A percentile compares a stretch with the other conserved stretches of the same genome.
Conservation (phyloP, 2,888 invertebrate species). For the Barypeithes pellucidus region DNA sequence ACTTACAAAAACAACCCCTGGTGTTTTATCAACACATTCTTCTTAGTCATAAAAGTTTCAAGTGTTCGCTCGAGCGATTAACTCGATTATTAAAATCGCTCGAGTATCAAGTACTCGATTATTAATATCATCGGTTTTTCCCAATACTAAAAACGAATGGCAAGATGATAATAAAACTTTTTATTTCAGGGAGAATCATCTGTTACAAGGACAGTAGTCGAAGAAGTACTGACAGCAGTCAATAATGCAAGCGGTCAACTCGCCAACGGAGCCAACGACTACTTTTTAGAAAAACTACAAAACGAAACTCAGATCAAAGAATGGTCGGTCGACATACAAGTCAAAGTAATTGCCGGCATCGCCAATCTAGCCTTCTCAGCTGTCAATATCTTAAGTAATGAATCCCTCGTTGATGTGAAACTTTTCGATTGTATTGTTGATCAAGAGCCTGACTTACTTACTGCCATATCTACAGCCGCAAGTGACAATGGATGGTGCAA, state of each 20-base stretch:
- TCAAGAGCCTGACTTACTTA: background rate
- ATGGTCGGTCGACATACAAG: conserved; percentile 26
- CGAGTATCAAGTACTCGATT: too few species aligned
- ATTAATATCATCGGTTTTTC: too few species aligned
- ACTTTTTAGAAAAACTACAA: conserved; percentile 5
- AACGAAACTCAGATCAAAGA: conserved; percentile 22
- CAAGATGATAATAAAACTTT: background rate
- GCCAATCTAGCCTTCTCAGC: background rate
- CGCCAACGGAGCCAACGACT: background rate
- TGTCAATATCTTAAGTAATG: background rate
- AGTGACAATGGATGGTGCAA: conserved; percentile 35
- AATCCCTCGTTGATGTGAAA: conserved; percentile 10
- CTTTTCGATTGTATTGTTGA: conserved; percentile 9
- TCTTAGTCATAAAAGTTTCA: too few species aligned
- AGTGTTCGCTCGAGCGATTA: too few species aligned
- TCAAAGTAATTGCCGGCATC: background rate
- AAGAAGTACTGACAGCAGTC: background rate
- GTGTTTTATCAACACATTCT: too few species aligned
- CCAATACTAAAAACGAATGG: background rate
- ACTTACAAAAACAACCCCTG: too few species aligned
- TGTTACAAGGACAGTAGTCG: background rate
- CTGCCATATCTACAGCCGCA: background rate
- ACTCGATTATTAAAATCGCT: too few species aligned
- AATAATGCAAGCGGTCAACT: background rate
- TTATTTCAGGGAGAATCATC: conserved; percentile 8